Percentiles rank a stretch among this genome's conserved stretches.
Evolutionary conservation across 1,140 invertebrate species (phyloP).

Genomic region (Orchesella cincta): DNA sequence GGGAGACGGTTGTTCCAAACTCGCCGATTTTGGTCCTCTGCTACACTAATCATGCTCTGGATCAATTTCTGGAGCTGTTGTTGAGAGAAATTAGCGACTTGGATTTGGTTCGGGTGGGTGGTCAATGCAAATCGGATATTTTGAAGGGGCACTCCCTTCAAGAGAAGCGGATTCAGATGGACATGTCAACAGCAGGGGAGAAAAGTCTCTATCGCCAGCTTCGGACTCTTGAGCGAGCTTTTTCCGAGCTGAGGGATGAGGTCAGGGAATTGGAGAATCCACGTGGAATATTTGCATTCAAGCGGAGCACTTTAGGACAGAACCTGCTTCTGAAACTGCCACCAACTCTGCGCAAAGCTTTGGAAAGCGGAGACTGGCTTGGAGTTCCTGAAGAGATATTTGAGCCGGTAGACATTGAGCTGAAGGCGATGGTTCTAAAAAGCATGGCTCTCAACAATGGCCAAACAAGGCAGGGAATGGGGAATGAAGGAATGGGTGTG

Average conservation of each 20-base stretch:
- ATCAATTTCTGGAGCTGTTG: conserved; percentile 79
- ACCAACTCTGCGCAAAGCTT: no score
- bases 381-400: neutral
- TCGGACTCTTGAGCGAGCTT: no score
- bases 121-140: conserved; percentile 55
- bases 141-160: conserved; percentile 43
- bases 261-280: no score
- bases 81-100: conserved; percentile 56
- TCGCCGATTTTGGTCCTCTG: conserved; percentile 74
- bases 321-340: no score
- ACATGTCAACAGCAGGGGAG: no score
- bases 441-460: neutral
- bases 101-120: conserved; percentile 60
- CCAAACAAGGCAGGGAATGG: neutral
- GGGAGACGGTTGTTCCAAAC: no score
- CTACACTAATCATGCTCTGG: conserved; percentile 83
- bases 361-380: no score
- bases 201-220: no score
- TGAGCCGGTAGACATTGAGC: neutral
- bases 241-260: no score
- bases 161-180: no score
- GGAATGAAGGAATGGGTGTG: neutral
- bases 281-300: no score
- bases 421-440: neutral
- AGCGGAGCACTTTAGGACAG: no score